phyloP scores from a whole-genome alignment of 2,888 invertebrate species.

The Agrochola lychnidis region DNA sequence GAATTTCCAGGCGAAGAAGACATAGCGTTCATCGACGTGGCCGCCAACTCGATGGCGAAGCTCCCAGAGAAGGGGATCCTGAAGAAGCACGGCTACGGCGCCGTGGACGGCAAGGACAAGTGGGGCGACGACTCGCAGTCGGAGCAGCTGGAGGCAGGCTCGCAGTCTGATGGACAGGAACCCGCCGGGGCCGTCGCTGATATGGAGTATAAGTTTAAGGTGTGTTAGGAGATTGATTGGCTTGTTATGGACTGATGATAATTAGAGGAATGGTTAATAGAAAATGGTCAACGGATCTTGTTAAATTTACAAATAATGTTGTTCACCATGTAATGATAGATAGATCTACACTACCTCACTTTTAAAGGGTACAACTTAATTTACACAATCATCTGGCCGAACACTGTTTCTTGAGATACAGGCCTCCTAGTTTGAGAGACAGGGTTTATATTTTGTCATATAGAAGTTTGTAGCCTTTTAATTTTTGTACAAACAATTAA shows the following conservation, averaged over 20 bases:
- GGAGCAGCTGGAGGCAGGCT: conserved; percentile 92
- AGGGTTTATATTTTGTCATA: too few species aligned
- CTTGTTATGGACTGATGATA: neutral
- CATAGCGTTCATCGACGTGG: conserved; percentile 95
- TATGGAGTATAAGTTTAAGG: conserved; percentile 96
- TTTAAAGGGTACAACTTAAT: too few species aligned
- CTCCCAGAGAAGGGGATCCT: conserved; percentile 97
- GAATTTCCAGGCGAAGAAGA: conserved; percentile 93
- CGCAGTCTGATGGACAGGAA: conserved; percentile 93
- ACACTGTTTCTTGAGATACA: too few species aligned
- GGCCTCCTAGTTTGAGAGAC: too few species aligned
- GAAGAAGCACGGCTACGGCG: conserved; percentile 96
- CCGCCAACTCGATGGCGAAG: conserved; percentile 93
- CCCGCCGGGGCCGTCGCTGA: conserved; percentile 93
- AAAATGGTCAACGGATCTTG: too few species aligned
- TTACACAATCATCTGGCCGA: too few species aligned
- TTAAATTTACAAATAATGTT: too few species aligned
- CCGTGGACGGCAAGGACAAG: conserved; percentile 93
- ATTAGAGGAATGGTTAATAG: too few species aligned
- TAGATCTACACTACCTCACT: too few species aligned
- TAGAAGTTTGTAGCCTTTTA: too few species aligned
- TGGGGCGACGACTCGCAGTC: conserved; percentile 94
- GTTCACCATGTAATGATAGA: too few species aligned
- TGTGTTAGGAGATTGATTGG: conserved; percentile 67
- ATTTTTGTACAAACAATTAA: too few species aligned